Evolutionary conservation across 1,140 invertebrate species (phyloP).

Genomic region (Lepidurus couesii): DNA sequence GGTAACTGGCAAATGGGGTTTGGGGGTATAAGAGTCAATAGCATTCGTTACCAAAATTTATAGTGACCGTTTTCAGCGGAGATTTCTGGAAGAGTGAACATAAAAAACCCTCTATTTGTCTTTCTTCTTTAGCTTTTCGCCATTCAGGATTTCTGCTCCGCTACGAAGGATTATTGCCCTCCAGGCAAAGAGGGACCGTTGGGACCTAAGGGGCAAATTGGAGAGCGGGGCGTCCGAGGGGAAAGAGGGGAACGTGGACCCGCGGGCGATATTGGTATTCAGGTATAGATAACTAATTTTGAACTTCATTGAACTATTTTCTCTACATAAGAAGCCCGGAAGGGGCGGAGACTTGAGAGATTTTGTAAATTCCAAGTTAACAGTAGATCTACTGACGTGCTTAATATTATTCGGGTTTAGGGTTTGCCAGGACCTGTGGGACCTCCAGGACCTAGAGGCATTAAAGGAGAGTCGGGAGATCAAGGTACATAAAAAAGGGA

Average conservation of each 20-base stretch:
- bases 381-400: not conserved
- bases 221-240: constrained; percentile 39
- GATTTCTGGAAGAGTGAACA: not conserved
- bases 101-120: not conserved
- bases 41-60: not conserved
- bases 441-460: constrained; percentile 41
- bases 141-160: constrained; percentile 43
- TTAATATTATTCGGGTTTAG: not conserved
- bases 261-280: constrained; percentile 38
- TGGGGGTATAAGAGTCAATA: too few species aligned
- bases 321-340: constrained; percentile 4
- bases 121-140: constrained; percentile 38
- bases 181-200: constrained; percentile 38
- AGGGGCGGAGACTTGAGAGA: not conserved
- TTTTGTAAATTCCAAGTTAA: not conserved
- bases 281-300: constrained; percentile 14
- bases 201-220: constrained; percentile 39
- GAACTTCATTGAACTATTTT: not conserved
- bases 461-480: constrained; percentile 41
- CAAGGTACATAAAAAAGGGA: constrained; percentile 2
- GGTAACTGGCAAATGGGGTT: too few species aligned
- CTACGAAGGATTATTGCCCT: constrained; percentile 42
- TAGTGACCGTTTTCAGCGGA: not conserved
- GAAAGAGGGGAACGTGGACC: constrained; percentile 37
- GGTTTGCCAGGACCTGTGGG: constrained; percentile 39